Evolutionary conservation across 2,797 vertebrate species (phyloP), one percentile per base, ranked within the genome.

Genomic region (Tauraco hartlaubi): DNA sequence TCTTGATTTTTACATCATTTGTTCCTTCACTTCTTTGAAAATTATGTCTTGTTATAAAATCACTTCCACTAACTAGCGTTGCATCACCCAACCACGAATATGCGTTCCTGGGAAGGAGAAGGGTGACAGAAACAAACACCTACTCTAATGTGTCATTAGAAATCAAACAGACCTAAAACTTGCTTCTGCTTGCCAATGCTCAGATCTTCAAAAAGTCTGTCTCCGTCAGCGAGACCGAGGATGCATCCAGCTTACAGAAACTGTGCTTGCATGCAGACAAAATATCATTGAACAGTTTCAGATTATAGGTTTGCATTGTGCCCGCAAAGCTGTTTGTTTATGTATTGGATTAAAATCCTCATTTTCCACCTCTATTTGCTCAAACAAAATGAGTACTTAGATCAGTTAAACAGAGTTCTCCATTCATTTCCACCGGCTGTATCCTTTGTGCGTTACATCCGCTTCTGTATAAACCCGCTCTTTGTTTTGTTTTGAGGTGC

Each of bases 121-220:
- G 87, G 90, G 91, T 88, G 95, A 92, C 93, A 95, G 96, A 96
- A 96, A 96, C 91, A 97, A 92, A 94, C 95, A 96, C 86, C 88
- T 94, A 89, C 92, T 95, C 95, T 92, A 87, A 85, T 94, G 95
- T 96, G 90, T 96, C 96, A 93, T 97, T 96, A 95, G 95, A 96
- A 97, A 96, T 97, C 94, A 97, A 92, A 95, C 92, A 95, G 96
- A 93, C 75, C 93, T 93, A 83, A 92, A 95, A 92, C 77, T 92
- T 87, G 83, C 71, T 94, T 85, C 74, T 95, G 88, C 92, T 88
- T 96, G 93, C 96, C 96, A 95, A 43, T 64, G 90, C 78, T 95
- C 64, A 58, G 49, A 84, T 96, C 93, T 93, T 93, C 74, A 93
- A 3, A 41, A 84, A 92, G 81, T 80, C 92, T 94, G 88, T 95